A percentile compares a stretch with the other conserved stretches of the same genome.
phyloP scores from a whole-genome alignment of 2,797 vertebrate species.

The Apogon hyalosoma region DNA sequence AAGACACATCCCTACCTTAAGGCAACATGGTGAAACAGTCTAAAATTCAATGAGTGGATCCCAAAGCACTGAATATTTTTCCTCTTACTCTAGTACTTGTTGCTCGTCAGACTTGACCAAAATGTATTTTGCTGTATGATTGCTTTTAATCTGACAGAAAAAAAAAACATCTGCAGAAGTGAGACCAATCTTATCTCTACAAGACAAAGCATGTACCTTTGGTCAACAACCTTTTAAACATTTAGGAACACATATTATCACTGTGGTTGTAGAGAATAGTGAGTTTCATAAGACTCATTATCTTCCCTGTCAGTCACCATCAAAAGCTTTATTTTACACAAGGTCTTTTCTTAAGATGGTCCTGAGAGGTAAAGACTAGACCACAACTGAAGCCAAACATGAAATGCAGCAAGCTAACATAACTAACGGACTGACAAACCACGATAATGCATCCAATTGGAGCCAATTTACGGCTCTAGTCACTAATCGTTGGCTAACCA shows the following conservation, averaged over 20 bases:
- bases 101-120: constrained; percentile 11
- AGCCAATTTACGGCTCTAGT: constrained; percentile 34
- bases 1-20: neutral
- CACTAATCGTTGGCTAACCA: constrained; percentile 28
- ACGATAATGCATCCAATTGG: constrained; percentile 42
- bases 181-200: constrained; percentile 41
- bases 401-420: constrained; percentile 45
- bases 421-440: constrained; percentile 44
- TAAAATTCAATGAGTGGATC: constrained; percentile 11
- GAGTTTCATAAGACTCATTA: too few species aligned
- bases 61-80: neutral
- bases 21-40: constrained; percentile 2
- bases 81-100: neutral
- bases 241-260: constrained; percentile 44
- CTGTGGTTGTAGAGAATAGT: constrained; percentile 12
- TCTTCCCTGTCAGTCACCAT: constrained; percentile 7
- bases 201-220: constrained; percentile 25
- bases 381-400: constrained; percentile 29
- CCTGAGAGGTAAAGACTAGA: neutral
- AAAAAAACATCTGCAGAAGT: constrained; percentile 41
- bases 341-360: neutral
- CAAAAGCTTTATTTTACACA: neutral
- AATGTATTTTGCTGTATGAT: constrained; percentile 18
- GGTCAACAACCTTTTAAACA: constrained; percentile 40
- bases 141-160: constrained; percentile 43